These are phyloP conservation scores for Pammene aurita DNA, from an alignment of 2,888 invertebrate species.

Conservation along the genomic window DNA sequence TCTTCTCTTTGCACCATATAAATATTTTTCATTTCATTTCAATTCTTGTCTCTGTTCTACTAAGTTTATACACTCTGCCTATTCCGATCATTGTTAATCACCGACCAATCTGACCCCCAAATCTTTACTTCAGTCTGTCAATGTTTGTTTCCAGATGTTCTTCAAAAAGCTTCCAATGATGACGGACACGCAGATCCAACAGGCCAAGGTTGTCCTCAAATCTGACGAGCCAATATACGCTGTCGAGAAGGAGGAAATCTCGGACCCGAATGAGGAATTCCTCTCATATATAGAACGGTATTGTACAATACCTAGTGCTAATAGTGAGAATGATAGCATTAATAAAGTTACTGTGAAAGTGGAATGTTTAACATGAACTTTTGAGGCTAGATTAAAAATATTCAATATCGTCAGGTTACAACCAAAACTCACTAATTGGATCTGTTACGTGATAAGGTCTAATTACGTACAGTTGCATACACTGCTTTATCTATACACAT, in stretches of 20 bases:
- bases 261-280: constrained; percentile 35
- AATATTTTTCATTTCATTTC: too few species aligned
- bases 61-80: too few species aligned
- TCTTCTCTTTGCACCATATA: too few species aligned
- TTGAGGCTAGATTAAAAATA: not conserved
- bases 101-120: too few species aligned
- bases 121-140: too few species aligned
- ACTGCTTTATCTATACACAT: too few species aligned
- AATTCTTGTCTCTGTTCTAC: too few species aligned
- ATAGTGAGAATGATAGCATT: not conserved
- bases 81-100: too few species aligned
- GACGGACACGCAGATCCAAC: constrained; percentile 56
- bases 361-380: constrained; percentile 7
- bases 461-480: too few species aligned
- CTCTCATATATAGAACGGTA: constrained; percentile 20
- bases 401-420: too few species aligned
- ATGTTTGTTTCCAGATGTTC: constrained; percentile 64
- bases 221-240: constrained; percentile 43
- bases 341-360: constrained; percentile 1
- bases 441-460: too few species aligned
- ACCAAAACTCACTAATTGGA: too few species aligned
- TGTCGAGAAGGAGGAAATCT: not conserved
- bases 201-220: constrained; percentile 59
- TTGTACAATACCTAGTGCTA: not conserved
- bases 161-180: constrained; percentile 66